Base-by-base conservation (phyloP, 2,888 invertebrate genomes). In the Xestia xanthographa region DNA sequence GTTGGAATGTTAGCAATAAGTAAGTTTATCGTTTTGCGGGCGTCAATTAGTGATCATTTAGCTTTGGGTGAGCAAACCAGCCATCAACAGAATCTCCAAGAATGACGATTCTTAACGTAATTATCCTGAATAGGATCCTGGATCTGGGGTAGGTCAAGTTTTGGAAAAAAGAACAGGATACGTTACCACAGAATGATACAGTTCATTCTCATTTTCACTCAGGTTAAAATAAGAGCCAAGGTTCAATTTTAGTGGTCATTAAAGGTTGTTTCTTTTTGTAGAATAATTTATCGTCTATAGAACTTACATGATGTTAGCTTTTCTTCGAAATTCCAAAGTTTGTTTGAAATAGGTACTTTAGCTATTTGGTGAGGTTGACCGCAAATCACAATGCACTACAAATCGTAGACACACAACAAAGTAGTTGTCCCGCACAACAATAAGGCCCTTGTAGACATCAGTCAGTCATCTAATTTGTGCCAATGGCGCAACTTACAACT, bases 401-500 rank as follows among this genome's bases (percentile, higher is more conserved):
- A 82, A 65, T 48, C 48, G 22, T 63, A 56, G 17, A 56, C n/a
- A 48, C 12, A 29, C n/a, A n/a, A 63, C 41, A 63, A 73, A 26
- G 14, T 56, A 65, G 34, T 56, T 38, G 83, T 66, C 56, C 69
- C 65, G 48, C 48, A 66, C 8, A 50, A 68, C 50, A 70, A 34
- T 41, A 53, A n/a, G 66, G 83, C 29, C 66, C 20, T 58, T 29
- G 56, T 69, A 83, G 60, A 70, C 84, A 63, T 43, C 43, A 43
- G 43, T 43, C 43, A 63, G 29, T 67, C 79, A 58, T 83, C 66
- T 83, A 71, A 83, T 83, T 68, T 79, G 79, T 80, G 80, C 71
- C 63, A 65, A 83, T 83, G 71, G 79, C 71, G 70, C 63, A 79
- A 83, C 70, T 63, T n/a, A 56, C 84, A 58, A 58, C 66, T 65